phyloP scores from a whole-genome alignment of 2,888 invertebrate genomes.

The Rotaria macrura region DNA sequence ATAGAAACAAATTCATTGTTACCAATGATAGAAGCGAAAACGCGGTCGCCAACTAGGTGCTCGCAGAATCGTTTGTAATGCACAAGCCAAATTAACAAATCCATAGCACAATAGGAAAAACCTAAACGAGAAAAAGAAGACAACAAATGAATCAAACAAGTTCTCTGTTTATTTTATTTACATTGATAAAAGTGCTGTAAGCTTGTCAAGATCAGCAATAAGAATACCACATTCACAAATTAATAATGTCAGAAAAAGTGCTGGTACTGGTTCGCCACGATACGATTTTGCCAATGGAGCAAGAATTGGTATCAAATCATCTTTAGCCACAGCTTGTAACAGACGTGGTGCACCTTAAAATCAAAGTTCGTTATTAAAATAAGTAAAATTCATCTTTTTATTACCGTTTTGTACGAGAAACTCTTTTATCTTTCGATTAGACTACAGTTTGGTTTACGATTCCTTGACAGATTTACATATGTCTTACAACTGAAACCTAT shows the following conservation, averaged over 20 bases:
- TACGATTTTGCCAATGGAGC: conserved; percentile 67
- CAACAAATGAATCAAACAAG: background rate
- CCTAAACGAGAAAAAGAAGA: background rate
- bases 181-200: conserved; percentile 57
- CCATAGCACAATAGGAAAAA: conserved; percentile 99
- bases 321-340: conserved; percentile 85
- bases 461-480: too few species aligned
- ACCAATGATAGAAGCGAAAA: conserved; percentile 95
- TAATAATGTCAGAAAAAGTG: conserved; percentile 62
- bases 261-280: conserved; percentile 87
- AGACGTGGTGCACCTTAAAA: conserved; percentile 53
- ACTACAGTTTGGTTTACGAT: too few species aligned
- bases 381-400: too few species aligned
- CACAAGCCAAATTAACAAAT: conserved; percentile 97
- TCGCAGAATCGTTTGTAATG: conserved; percentile 77
- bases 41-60: conserved; percentile 97
- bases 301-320: conserved; percentile 90
- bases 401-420: too few species aligned
- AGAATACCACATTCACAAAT: conserved; percentile 61
- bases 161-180: background rate
- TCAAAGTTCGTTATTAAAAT: background rate
- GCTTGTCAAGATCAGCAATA: conserved; percentile 83
- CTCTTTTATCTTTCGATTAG: too few species aligned
- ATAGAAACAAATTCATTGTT: background rate
- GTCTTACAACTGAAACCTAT: too few species aligned